These are phyloP conservation scores for Hassar affinis DNA, from an alignment of 2,113 vertebrate species.

Conservation along the genomic window DNA sequence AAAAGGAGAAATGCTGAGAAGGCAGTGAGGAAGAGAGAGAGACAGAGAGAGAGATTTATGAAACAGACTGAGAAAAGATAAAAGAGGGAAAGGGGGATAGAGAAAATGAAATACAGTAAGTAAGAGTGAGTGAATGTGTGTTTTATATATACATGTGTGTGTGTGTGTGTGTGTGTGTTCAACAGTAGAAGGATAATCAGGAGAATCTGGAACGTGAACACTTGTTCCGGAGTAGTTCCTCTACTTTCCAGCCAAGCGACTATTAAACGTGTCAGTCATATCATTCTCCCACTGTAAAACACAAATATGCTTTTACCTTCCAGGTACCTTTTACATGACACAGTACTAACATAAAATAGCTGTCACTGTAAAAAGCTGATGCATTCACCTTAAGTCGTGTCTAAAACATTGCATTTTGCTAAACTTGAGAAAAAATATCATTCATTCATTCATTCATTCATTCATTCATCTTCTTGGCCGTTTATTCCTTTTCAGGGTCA, in stretches of 20 bases:
- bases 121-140: background rate
- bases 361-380: background rate
- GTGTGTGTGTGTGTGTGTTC: background rate
- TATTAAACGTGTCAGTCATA: constrained; percentile 10
- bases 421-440: background rate
- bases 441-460: too few relatives aligned
- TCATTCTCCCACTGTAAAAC: background rate
- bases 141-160: too few relatives aligned
- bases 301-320: background rate
- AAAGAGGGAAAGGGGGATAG: background rate
- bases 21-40: background rate
- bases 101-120: background rate
- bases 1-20: constrained; percentile 7
- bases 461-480: too few relatives aligned
- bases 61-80: background rate
- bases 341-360: background rate
- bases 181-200: background rate
- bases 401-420: background rate
- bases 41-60: background rate
- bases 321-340: background rate
- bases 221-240: constrained; percentile 1
- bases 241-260: background rate
- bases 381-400: background rate
- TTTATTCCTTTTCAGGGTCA: too few relatives aligned
- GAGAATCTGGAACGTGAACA: constrained; percentile 9